These are phyloP conservation scores for Platygyra sinensis DNA, from an alignment of 64 coral and sea anemone genomes.

Conservation along the genomic window DNA sequence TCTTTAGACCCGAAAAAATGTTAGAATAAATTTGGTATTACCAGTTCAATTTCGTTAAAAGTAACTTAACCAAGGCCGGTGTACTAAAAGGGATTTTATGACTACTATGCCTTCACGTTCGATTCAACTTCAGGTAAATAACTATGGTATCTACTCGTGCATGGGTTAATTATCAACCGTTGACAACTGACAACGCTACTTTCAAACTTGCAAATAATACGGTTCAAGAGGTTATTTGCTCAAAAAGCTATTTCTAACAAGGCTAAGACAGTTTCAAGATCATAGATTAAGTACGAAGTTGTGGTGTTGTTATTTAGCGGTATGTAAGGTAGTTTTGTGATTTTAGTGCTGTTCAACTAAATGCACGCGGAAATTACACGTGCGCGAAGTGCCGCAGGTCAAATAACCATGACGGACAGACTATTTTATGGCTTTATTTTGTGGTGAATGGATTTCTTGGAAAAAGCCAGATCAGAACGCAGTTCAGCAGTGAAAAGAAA, in stretches of 20 bases:
- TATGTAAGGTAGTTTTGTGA: no score
- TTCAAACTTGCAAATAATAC: background rate
- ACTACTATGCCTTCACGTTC: background rate
- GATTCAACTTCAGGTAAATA: background rate
- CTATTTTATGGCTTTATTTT: no score
- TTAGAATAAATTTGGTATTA: background rate
- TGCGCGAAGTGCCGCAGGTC: no score
- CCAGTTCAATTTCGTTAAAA: no score
- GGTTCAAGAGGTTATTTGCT: background rate
- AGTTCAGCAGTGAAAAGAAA: background rate
- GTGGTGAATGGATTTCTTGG: no score
- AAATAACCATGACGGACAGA: no score
- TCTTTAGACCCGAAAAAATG: background rate
- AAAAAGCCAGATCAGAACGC: no score
- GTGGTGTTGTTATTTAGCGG: no score
- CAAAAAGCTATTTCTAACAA: no score
- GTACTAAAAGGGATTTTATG: background rate
- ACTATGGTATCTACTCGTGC: background rate
- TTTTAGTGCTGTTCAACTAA: no score
- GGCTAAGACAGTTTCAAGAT: background rate
- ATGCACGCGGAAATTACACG: no score
- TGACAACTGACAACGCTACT: conserved; percentile 17
- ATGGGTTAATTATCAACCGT: background rate
- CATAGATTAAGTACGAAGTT: no score
- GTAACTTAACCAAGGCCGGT: background rate